These are phyloP conservation scores for Eutolmus rufibarbis DNA, from an alignment of 2,888 invertebrate species.

Conservation along the genomic window DNA sequence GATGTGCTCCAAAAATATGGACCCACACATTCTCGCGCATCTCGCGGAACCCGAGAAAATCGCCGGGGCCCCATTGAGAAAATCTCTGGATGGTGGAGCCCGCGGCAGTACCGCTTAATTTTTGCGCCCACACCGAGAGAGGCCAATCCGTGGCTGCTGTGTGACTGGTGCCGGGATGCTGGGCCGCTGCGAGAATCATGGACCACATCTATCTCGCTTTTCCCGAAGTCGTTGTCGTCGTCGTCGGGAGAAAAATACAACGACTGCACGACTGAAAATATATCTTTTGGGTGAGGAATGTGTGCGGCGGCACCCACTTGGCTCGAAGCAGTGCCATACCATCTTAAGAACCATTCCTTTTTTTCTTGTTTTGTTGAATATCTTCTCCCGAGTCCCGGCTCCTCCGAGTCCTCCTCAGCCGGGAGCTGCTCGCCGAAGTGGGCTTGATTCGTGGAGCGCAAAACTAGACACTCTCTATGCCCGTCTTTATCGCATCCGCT, in stretches of 20 bases:
- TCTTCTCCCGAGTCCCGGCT: background rate
- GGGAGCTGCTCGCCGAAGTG: background rate
- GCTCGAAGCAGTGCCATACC: background rate
- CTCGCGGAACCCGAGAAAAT: background rate
- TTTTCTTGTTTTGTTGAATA: background rate
- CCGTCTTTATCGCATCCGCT: constrained; percentile 22
- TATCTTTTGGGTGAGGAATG: background rate
- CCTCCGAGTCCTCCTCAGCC: background rate
- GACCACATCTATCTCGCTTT: constrained; percentile 30
- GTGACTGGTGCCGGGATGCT: background rate
- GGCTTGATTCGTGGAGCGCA: background rate
- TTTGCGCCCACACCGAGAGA: constrained; percentile 3
- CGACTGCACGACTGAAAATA: background rate
- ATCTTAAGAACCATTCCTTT: background rate
- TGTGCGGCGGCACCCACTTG: background rate
- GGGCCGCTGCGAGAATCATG: constrained; percentile 12
- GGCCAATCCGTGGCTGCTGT: background rate
- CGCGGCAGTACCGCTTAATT: background rate
- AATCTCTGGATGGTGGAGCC: background rate
- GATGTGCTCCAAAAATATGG: background rate
- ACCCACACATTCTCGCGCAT: background rate
- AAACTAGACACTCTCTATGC: background rate
- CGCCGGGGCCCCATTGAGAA: background rate
- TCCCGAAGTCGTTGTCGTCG: background rate
- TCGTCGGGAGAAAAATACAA: constrained; percentile 14